Evolutionary conservation across 2,888 invertebrate species (phyloP).

Genomic region (Scaptomyza flava): DNA sequence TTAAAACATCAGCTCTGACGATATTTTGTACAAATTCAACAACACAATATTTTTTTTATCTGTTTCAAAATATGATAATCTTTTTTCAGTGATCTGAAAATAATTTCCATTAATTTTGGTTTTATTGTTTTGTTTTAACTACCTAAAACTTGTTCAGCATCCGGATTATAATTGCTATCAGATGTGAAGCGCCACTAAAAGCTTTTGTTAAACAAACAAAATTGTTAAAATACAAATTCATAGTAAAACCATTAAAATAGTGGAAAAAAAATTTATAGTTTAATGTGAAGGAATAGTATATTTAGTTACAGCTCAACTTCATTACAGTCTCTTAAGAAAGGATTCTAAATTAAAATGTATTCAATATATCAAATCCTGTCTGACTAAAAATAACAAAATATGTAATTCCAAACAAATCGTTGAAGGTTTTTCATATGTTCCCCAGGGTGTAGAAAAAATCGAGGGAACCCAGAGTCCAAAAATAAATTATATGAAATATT

Average conservation of each 20-base stretch:
- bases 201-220: not conserved
- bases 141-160: not conserved
- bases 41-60: not conserved
- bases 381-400: not conserved
- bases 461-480: not conserved
- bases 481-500: conserved; percentile 6
- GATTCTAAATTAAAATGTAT: no score
- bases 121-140: not conserved
- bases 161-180: not conserved
- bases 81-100: no score
- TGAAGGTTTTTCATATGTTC: no score
- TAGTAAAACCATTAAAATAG: not conserved
- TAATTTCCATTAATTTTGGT: no score
- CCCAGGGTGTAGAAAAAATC: not conserved
- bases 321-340: not conserved
- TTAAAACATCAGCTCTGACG: not conserved
- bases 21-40: not conserved
- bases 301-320: no score
- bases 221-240: not conserved
- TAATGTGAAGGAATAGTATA: not conserved
- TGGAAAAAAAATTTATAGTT: not conserved
- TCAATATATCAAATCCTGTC: not conserved
- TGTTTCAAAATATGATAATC: not conserved
- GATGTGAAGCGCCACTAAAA: not conserved
- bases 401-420: not conserved